A percentile compares a stretch with the other conserved stretches of the same genome.
Conservation (phyloP, 2,888 invertebrate genomes). For the Teinopalpus imperialis region DNA sequence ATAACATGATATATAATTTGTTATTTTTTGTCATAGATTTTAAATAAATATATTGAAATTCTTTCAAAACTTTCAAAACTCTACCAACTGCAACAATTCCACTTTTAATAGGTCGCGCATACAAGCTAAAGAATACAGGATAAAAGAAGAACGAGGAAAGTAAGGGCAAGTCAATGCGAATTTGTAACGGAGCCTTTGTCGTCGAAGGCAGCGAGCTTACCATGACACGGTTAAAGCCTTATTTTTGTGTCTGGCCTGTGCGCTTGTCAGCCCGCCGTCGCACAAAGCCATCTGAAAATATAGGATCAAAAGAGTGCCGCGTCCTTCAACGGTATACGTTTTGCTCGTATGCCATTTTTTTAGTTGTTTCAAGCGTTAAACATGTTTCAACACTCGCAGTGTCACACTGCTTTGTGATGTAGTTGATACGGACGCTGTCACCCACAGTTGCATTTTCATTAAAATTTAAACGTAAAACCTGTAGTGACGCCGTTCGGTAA, state of each 20-base stretch:
- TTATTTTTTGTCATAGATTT: no score
- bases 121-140: constrained; percentile 2
- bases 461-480: constrained; percentile 4
- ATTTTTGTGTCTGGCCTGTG: constrained; percentile 79
- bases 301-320: constrained; percentile 77
- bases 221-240: constrained; percentile 80
- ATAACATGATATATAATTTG: no score
- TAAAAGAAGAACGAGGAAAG: constrained; percentile 39
- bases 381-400: constrained; percentile 9
- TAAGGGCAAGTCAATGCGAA: constrained; percentile 71
- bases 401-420: constrained; percentile 17
- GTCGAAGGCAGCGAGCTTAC: constrained; percentile 77
- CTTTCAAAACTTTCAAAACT: constrained; percentile 10
- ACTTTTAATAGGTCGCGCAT: constrained; percentile 18
- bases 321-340: constrained; percentile 31
- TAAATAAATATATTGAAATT: no score
- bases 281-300: constrained; percentile 79
- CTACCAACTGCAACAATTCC: constrained; percentile 7
- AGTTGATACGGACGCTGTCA: constrained; percentile 9
- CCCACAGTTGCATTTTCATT: constrained; percentile 14
- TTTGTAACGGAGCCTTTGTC: constrained; percentile 78
- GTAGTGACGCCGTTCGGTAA: not conserved
- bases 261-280: constrained; percentile 77
- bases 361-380: constrained; percentile 14
- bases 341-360: constrained; percentile 14